Percentiles rank a stretch among this genome's conserved stretches.
Conservation (phyloP, 2,113 vertebrate species). For the Xenopus laevis region DNA sequence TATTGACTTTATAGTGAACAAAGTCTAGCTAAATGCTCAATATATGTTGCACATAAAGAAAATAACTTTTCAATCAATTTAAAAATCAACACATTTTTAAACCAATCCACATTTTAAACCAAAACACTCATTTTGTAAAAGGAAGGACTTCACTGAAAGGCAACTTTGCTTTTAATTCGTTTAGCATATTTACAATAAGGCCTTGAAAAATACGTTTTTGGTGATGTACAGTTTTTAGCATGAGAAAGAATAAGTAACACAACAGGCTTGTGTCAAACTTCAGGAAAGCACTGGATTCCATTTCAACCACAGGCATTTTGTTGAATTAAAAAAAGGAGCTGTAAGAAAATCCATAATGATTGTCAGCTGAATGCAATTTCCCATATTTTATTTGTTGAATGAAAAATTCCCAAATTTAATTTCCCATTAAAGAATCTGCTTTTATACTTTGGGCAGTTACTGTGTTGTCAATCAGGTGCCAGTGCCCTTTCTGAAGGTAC, state of each 20-base stretch:
- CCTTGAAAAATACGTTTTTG: too few species aligned
- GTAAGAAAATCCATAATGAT: conserved; percentile 8
- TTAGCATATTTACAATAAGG: too few species aligned
- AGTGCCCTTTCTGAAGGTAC: background rate
- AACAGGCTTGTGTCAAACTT: conserved; percentile 11
- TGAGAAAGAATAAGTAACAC: background rate
- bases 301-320: conserved; percentile 20
- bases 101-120: too few species aligned
- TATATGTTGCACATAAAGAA: too few species aligned
- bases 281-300: background rate
- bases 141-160: too few species aligned
- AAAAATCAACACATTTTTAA: too few species aligned
- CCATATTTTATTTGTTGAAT: conserved; percentile 4
- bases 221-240: too few species aligned
- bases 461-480: background rate
- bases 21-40: too few species aligned
- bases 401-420: conserved; percentile 1
- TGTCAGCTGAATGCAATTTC: conserved; percentile 6
- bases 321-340: conserved; percentile 8
- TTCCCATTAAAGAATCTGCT: background rate
- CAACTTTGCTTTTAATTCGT: too few species aligned
- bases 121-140: too few species aligned
- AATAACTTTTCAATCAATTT: too few species aligned
- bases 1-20: too few species aligned
- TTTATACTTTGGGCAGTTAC: background rate